A percentile compares a stretch with the other conserved stretches of the same genome.
Conservation (phyloP, 35 echinoderm and acorn worm genomes). For the Patiria miniata region DNA sequence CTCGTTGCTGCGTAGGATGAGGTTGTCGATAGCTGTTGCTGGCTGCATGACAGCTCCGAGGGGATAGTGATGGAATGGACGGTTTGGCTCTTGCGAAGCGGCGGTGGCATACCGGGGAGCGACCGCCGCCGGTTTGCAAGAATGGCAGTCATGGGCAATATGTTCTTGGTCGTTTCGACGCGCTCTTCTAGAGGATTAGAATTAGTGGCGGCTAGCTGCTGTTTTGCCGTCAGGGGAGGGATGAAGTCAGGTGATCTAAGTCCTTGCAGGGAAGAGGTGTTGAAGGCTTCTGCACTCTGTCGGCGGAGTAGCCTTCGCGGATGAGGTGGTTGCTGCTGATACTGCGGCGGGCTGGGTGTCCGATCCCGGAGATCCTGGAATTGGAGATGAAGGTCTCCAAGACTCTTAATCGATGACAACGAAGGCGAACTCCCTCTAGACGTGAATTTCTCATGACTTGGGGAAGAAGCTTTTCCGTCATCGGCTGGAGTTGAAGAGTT, state of each 20-base stretch:
- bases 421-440: slow-evolving; percentile 16
- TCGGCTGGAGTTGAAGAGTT: slow-evolving; percentile 24
- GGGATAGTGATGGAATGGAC: slow-evolving; percentile 76
- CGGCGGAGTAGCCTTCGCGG: slow-evolving; percentile 57
- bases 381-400: not conserved
- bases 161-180: not conserved
- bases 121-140: slow-evolving; percentile 34
- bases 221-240: not conserved
- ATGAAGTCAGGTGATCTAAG: not conserved
- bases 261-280: slow-evolving; percentile 2
- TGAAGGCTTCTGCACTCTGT: slow-evolving; percentile 77
- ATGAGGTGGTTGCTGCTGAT: not conserved
- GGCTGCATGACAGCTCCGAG: not conserved
- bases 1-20: slow-evolving; percentile 37
- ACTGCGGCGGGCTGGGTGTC: slow-evolving; percentile 22
- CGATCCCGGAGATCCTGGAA: not conserved
- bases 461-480: not conserved
- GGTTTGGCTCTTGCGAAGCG: slow-evolving; percentile 83
- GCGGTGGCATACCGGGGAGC: slow-evolving; percentile 82
- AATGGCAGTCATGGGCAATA: not conserved
- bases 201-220: not conserved
- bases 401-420: not conserved
- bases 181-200: not conserved
- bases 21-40: slow-evolving; percentile 38
- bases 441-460: not conserved